phyloP scores from a whole-genome alignment of 2,888 invertebrate species.

The Nephrotoma appendiculata region DNA sequence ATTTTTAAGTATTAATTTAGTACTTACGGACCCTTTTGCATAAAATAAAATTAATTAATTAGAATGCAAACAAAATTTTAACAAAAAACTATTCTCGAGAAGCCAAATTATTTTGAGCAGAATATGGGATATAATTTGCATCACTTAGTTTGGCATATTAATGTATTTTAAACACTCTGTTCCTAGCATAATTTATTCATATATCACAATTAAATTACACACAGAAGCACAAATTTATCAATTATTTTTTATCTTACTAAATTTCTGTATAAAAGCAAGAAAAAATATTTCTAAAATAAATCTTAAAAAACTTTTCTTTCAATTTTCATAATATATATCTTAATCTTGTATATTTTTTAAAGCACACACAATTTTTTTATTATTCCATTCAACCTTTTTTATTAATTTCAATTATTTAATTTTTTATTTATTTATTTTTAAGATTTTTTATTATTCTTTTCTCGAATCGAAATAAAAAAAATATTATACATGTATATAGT shows the following conservation, averaged over 20 bases:
- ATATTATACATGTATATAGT: neutral
- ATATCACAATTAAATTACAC: neutral
- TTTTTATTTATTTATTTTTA: neutral
- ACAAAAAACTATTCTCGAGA: no score
- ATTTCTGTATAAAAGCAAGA: neutral
- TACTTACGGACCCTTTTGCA: no score
- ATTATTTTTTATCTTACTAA: neutral
- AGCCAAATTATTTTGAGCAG: no score
- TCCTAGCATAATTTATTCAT: neutral
- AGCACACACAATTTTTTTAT: conserved; percentile 4
- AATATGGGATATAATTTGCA: neutral
- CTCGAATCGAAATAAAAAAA: neutral
- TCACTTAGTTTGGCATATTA: neutral
- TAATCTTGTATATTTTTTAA: neutral
- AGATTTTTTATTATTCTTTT: conserved; percentile 4
- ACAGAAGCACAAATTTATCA: neutral
- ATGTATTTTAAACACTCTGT: neutral
- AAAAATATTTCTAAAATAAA: neutral
- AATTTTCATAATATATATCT: neutral
- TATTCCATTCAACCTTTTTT: conserved; percentile 3
- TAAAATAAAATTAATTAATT: no score
- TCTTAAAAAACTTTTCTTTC: neutral
- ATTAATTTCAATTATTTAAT: conserved; percentile 4
- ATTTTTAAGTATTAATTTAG: no score
- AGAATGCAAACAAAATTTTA: no score